Percentiles rank a stretch among this genome's conserved stretches.
Conservation (phyloP, 2,888 invertebrate genomes). For the Platycnemis pennipes region DNA sequence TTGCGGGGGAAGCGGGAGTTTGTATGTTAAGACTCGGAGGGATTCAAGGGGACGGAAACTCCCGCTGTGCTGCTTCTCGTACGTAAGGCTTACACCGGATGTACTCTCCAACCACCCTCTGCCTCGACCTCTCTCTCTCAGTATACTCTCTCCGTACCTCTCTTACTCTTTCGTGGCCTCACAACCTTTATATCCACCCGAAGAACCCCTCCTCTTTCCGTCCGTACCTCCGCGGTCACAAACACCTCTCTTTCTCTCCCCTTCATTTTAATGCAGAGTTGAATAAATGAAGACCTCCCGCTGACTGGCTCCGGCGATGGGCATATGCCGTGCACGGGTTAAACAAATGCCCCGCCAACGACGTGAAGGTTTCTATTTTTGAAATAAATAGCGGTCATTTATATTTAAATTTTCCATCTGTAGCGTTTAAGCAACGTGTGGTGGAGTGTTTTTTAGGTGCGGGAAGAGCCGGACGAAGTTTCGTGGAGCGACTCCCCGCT, state of each 20-base stretch:
- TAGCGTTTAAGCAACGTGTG: neutral
- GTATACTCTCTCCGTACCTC: neutral
- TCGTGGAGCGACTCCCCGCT: neutral
- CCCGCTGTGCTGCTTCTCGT: slow-evolving; percentile 38
- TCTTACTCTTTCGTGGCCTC: neutral
- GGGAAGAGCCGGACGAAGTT: neutral
- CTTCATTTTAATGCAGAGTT: slow-evolving; percentile 31
- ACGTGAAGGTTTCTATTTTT: slow-evolving; percentile 2
- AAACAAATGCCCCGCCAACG: slow-evolving; percentile 46
- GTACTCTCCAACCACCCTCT: neutral
- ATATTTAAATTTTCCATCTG: slow-evolving; percentile 65
- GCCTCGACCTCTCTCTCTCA: neutral
- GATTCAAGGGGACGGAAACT: neutral
- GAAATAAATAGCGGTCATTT: slow-evolving; percentile 60
- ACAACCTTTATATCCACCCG: slow-evolving; percentile 48
- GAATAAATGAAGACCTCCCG: slow-evolving; percentile 61
- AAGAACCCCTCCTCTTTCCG: neutral
- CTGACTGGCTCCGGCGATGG: slow-evolving; percentile 46
- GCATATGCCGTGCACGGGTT: slow-evolving; percentile 35
- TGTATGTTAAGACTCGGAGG: neutral
- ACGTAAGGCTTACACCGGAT: slow-evolving; percentile 45
- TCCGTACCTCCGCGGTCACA: neutral
- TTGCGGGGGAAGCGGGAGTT: neutral
- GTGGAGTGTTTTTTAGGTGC: neutral
- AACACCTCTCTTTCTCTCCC: neutral